Conservation (phyloP, 2,888 invertebrate genomes). For the Pheosia gnoma region DNA sequence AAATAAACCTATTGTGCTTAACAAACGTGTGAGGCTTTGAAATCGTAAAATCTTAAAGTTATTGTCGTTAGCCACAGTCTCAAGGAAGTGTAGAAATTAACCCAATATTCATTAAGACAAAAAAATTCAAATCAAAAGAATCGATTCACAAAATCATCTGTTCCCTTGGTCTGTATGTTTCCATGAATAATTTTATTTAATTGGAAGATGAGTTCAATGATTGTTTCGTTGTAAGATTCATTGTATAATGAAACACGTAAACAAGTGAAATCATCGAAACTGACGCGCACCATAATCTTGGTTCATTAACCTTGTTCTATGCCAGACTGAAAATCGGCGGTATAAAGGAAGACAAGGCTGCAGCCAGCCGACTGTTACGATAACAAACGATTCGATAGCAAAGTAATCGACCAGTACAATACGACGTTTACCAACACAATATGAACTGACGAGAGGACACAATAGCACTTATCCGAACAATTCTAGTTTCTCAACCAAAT, state of each 20-base stretch:
- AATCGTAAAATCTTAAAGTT: slow-evolving; percentile 41
- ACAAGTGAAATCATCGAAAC: slow-evolving; percentile 73
- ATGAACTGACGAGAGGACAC: slow-evolving; percentile 34
- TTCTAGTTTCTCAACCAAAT: slow-evolving; percentile 61
- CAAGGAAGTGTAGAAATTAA: slow-evolving; percentile 41
- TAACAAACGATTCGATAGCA: slow-evolving; percentile 58
- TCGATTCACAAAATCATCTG: slow-evolving; percentile 39
- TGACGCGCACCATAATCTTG: slow-evolving; percentile 62
- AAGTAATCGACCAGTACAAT: slow-evolving; percentile 23
- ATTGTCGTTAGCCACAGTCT: slow-evolving; percentile 35
- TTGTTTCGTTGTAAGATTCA: slow-evolving; percentile 59
- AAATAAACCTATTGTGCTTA: slow-evolving; percentile 43
- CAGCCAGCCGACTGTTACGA: slow-evolving; percentile 65
- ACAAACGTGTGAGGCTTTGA: slow-evolving; percentile 48
- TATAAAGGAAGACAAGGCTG: slow-evolving; percentile 73
- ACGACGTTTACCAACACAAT: slow-evolving; percentile 14
- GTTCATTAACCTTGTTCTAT: slow-evolving; percentile 67
- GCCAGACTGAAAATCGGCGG: slow-evolving; percentile 63
- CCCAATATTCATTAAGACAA: slow-evolving; percentile 31
- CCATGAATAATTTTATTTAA: slow-evolving; percentile 43
- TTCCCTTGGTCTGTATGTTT: slow-evolving; percentile 31
- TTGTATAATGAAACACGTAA: slow-evolving; percentile 53
- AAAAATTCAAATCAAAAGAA: slow-evolving; percentile 35
- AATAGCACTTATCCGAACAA: slow-evolving; percentile 53
- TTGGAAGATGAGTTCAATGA: slow-evolving; percentile 54